phyloP scores from a whole-genome alignment of 2,888 invertebrate genomes.

The Cordilura impudica region DNA sequence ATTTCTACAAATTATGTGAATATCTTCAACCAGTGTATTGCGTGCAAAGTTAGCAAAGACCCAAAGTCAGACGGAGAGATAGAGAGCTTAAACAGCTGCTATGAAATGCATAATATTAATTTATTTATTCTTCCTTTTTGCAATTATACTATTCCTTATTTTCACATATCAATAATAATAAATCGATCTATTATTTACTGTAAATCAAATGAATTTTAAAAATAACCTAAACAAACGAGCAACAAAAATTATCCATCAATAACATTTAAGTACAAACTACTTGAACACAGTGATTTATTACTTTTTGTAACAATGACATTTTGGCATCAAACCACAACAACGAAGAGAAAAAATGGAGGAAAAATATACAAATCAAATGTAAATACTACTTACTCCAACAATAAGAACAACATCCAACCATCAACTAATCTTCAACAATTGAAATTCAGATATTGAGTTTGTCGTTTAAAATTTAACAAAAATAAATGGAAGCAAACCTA shows the following conservation, averaged over 20 bases:
- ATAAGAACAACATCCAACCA: neutral
- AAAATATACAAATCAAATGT: slow-evolving; percentile 9
- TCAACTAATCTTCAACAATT: neutral
- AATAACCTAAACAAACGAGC: slow-evolving; percentile 4
- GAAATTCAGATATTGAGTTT: slow-evolving; percentile 37
- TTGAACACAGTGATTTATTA: slow-evolving; percentile 57
- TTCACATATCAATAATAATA: slow-evolving; percentile 43
- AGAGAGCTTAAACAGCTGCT: no score
- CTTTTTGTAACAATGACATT: slow-evolving; percentile 54
- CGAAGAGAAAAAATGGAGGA: slow-evolving; percentile 11
- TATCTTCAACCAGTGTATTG: no score
- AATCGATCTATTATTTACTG: slow-evolving; percentile 56
- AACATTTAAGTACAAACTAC: slow-evolving; percentile 60
- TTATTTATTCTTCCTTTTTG: no score
- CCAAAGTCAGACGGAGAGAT: no score
- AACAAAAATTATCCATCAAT: slow-evolving; percentile 60
- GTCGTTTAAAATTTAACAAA: slow-evolving; percentile 17
- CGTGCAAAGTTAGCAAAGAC: no score
- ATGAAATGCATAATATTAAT: no score
- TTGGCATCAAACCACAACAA: slow-evolving; percentile 48
- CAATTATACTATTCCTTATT: neutral
- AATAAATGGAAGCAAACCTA: neutral
- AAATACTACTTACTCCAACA: slow-evolving; percentile 24
- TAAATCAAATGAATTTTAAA: slow-evolving; percentile 50
- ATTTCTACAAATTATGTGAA: no score